phyloP scores from a whole-genome alignment of 2,888 invertebrate species.

The Autographa gamma region DNA sequence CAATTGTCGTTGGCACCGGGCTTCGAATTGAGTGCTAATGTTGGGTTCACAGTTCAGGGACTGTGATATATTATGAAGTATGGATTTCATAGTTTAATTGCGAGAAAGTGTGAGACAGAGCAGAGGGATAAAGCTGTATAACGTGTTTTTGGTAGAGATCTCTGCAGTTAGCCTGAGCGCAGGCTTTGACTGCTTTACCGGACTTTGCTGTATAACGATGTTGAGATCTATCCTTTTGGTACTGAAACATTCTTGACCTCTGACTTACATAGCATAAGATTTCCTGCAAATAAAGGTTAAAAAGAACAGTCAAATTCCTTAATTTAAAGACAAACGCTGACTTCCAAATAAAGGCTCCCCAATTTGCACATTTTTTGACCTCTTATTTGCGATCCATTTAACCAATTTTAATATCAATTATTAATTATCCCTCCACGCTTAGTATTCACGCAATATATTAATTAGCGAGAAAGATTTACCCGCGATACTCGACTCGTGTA shows the following conservation, averaged over 20 bases:
- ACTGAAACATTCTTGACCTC: not conserved
- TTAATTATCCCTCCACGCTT: not conserved
- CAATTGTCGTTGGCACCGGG: conserved; percentile 7
- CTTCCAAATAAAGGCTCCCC: too few species aligned
- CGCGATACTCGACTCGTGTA: not conserved
- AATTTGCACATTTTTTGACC: too few species aligned
- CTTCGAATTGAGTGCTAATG: not conserved
- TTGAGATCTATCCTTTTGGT: not conserved
- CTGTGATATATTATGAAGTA: not conserved
- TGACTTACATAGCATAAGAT: too few species aligned
- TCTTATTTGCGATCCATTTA: too few species aligned
- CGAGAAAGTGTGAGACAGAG: not conserved
- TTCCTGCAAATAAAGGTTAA: too few species aligned
- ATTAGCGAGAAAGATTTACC: not conserved
- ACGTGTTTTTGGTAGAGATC: too few species aligned
- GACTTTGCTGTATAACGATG: too few species aligned
- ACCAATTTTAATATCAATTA: not conserved
- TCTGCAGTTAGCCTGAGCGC: too few species aligned
- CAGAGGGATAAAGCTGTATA: not conserved
- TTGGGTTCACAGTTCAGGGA: not conserved
- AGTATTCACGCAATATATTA: not conserved
- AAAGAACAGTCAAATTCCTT: too few species aligned
- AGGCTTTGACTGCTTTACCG: too few species aligned
- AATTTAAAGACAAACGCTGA: too few species aligned
- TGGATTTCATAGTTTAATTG: not conserved